Conservation (phyloP, 2,888 invertebrate genomes). For the Strigamia maritima region DNA sequence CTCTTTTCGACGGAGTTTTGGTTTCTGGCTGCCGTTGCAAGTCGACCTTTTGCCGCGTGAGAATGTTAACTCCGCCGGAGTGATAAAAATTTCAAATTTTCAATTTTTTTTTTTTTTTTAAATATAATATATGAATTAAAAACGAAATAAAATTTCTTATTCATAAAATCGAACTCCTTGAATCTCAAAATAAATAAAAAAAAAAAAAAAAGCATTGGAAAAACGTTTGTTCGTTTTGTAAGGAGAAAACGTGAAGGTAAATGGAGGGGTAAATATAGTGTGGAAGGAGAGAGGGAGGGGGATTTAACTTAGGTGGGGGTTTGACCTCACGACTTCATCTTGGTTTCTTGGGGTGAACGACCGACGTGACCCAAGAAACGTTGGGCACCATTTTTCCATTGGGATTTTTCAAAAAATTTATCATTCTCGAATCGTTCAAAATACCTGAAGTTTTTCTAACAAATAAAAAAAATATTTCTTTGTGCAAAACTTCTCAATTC, state of each 20-base stretch:
- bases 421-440: background rate
- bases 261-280: background rate
- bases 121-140: too few species aligned
- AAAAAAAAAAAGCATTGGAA: background rate
- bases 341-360: background rate
- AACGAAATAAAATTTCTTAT: too few species aligned
- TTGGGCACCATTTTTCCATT: background rate
- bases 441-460: background rate
- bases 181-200: background rate
- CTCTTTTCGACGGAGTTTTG: too few species aligned
- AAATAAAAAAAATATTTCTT: background rate
- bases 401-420: background rate
- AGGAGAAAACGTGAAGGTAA: background rate
- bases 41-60: too few species aligned
- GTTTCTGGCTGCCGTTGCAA: too few species aligned
- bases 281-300: background rate
- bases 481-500: background rate
- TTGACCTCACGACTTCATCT: background rate
- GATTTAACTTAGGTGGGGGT: background rate
- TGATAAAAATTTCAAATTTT: too few species aligned
- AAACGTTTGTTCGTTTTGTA: background rate
- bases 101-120: too few species aligned
- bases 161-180: too few species aligned
- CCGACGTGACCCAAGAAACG: background rate
- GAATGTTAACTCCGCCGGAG: too few species aligned